Conservation (phyloP, 2,113 vertebrate species). For the Onychostruthus taczanowskii region DNA sequence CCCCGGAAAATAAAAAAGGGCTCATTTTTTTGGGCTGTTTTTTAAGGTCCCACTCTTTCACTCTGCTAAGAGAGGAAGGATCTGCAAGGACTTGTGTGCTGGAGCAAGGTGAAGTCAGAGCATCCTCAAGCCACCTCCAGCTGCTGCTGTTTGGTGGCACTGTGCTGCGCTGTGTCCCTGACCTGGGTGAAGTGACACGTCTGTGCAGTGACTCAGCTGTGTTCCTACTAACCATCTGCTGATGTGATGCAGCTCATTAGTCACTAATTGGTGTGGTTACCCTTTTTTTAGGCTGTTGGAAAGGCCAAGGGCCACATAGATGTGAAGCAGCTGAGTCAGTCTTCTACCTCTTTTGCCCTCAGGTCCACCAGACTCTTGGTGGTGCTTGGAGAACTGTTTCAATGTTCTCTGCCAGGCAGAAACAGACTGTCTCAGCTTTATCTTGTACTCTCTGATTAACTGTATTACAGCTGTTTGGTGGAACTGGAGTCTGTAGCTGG, state of each 20-base stretch:
- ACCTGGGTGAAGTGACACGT: not conserved
- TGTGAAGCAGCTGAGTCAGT: not conserved
- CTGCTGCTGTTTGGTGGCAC: not conserved
- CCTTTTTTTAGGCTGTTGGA: not conserved
- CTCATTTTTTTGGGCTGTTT: not conserved
- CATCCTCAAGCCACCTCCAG: not conserved
- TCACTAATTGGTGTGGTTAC: slow-evolving; percentile 5
- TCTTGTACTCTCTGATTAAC: not conserved
- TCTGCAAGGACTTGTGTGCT: not conserved
- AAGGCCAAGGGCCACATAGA: not conserved
- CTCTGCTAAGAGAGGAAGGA: not conserved
- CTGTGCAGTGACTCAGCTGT: not conserved
- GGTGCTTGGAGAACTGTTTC: not conserved
- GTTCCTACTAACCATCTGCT: not conserved
- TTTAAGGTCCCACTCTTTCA: not conserved
- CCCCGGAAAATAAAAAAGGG: not conserved
- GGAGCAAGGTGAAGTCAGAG: not conserved
- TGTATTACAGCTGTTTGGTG: not conserved
- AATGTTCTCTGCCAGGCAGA: not conserved
- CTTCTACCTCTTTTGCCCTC: not conserved
- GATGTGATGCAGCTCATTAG: slow-evolving; percentile 10
- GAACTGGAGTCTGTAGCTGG: not conserved
- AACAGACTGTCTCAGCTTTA: not conserved
- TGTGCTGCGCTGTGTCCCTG: not conserved
- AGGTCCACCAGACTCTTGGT: not conserved